These are phyloP conservation scores for Theretra japonica DNA, from an alignment of 2,888 invertebrate genomes.

Conservation along the genomic window DNA sequence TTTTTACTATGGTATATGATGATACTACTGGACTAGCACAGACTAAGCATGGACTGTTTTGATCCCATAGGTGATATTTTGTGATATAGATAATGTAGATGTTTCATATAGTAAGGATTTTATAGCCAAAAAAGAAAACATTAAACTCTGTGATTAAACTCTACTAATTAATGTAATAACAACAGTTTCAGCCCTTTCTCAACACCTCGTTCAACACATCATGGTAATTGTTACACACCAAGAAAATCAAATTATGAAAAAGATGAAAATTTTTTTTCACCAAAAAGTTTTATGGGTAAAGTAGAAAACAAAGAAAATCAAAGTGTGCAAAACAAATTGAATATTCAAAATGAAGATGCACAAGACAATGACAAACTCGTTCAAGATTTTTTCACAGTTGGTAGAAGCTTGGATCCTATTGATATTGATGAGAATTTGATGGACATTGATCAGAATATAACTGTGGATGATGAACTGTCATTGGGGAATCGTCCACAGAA, in stretches of 20 bases:
- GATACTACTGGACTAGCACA: too few relatives aligned
- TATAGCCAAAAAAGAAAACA: not conserved
- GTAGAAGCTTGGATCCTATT: not conserved
- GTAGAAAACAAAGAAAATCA: slow-evolving; percentile 29
- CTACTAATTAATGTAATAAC: slow-evolving; percentile 7
- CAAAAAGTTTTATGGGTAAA: slow-evolving; percentile 28
- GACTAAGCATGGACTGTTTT: too few relatives aligned
- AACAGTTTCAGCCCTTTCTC: slow-evolving; percentile 70
- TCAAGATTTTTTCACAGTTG: slow-evolving; percentile 2
- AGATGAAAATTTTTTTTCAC: slow-evolving; percentile 34
- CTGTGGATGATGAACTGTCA: slow-evolving; percentile 13
- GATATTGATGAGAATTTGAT: slow-evolving; percentile 28
- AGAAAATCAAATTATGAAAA: slow-evolving; percentile 39
- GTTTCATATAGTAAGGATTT: too few relatives aligned
- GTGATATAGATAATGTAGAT: too few relatives aligned
- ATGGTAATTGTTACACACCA: slow-evolving; percentile 60
- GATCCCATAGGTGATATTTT: too few relatives aligned
- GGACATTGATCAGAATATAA: slow-evolving; percentile 21
- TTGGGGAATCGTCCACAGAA: slow-evolving; percentile 26
- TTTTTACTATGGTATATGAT: too few relatives aligned
- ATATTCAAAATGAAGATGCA: slow-evolving; percentile 10
- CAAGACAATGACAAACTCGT: slow-evolving; percentile 15
- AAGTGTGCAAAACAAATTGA: slow-evolving; percentile 24
- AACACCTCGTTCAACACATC: slow-evolving; percentile 58
- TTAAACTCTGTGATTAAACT: not conserved